Base-by-base conservation (phyloP, 35 echinoderm and acorn worm genomes). In the Acanthaster planci region DNA sequence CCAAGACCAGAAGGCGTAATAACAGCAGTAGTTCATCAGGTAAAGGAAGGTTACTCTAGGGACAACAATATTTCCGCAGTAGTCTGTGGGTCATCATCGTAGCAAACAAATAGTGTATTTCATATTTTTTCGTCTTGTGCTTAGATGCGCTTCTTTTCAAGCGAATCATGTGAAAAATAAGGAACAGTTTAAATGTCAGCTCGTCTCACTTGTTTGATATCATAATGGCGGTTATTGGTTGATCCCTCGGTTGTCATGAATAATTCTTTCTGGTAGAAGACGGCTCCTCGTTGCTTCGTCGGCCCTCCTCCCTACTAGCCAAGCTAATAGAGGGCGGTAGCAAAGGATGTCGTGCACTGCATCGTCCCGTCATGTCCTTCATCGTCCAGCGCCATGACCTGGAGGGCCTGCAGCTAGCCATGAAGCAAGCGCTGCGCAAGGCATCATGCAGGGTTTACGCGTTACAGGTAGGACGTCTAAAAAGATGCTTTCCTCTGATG, bases 381-480 rank as follows among this genome's bases (percentile, higher is more conserved):
- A 92, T 99, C 22, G 86, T 90, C 5, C 92, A 93, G 47, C 85
- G 92, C 23, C 92, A 99, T 77, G 96, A 99, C 82, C 78, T 99
- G 0, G 96, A 99, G 77, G 96, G 91, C 19, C 77, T 99, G 10
- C 80, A 88, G 78, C 60, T 99, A 29, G 96, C 96, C 40, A 99
- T 99, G 96, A 94, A 91, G 37, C 96, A 99, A 50, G 92, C 96
- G 2, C 72, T 99, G 18, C 72, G 96, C 19, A 99, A 99, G 78
- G 96, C 92, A 88, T 89, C 96, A 12, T 99, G 96, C 59, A 85
- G 92, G 60, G 92, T 99, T 7, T 90, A 99, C 84, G 88, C 96
- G 36, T 64, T 99, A 42, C 92, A 94, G 77, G 96, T 93, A 85
- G 23, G 40, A 7, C 32, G 1, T 77, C n/a, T n/a, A n/a, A n/a